A percentile compares a stretch with the other conserved stretches of the same genome.
Conservation (phyloP, 2,797 vertebrate species). For the Sphaeramia orbicularis region DNA sequence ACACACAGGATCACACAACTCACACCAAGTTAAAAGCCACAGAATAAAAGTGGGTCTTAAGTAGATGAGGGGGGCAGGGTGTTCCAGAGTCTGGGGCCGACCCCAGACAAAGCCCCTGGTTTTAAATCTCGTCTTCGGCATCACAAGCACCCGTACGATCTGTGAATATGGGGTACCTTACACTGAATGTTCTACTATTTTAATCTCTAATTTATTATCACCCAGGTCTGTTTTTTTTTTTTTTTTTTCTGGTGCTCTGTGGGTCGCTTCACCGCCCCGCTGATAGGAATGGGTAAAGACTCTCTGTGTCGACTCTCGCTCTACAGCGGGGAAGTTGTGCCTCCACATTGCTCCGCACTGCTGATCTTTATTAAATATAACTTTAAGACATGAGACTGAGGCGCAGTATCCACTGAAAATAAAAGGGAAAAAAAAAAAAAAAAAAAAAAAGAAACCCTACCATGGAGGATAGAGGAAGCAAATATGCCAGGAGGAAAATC, state of each 20-base stretch:
- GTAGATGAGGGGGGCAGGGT: too few species aligned
- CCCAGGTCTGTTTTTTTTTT: slow-evolving; percentile 18
- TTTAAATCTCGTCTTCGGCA: too few species aligned
- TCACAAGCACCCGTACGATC: too few species aligned
- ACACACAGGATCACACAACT: too few species aligned
- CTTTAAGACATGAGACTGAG: slow-evolving; percentile 30
- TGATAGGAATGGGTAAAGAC: slow-evolving; percentile 51
- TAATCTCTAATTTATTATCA: slow-evolving; percentile 45
- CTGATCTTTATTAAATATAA: slow-evolving; percentile 61
- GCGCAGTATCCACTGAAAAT: slow-evolving; percentile 18
- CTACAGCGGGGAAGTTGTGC: slow-evolving; percentile 44
- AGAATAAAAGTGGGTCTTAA: too few species aligned
- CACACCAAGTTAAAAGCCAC: too few species aligned
- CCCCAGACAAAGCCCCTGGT: too few species aligned
- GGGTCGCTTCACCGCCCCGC: slow-evolving; percentile 53
- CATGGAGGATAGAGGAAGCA: slow-evolving; percentile 12
- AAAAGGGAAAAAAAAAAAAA: too few species aligned
- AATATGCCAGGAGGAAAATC: slow-evolving; percentile 24
- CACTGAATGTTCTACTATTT: slow-evolving; percentile 27
- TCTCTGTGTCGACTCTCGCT: slow-evolving; percentile 36
- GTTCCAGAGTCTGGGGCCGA: too few species aligned
- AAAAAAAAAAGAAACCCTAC: slow-evolving; percentile 21
- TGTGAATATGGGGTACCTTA: not conserved
- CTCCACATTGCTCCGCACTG: slow-evolving; percentile 53
- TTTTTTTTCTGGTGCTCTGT: not conserved